Base-by-base conservation (phyloP, 2,888 invertebrate genomes). In the Dermolepida albohirtum region DNA sequence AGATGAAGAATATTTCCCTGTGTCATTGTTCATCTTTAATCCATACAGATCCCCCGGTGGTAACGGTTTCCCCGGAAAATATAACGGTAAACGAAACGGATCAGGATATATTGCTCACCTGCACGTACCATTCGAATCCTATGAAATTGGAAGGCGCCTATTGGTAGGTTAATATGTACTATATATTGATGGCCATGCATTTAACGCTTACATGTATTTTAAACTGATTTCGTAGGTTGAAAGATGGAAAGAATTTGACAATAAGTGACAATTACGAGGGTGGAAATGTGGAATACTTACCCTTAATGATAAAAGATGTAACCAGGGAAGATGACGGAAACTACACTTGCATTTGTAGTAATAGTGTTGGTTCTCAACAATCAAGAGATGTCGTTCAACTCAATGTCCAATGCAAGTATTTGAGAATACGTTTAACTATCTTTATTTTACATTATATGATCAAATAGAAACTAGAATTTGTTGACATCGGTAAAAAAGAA, bases 51-150 rank as follows among this genome's bases (percentile, higher is more conserved):
- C 92, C 94, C 0, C 96, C 96, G 4, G 90, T 94, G 67, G 93
- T 96, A 2, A 87, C 86, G 66, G 90, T 95, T 64, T 87, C 86
- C 57, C 93, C 94, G 0, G 87, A 86, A 34, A 92, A 92, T 80
- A 87, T 92, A 71, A 92, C 93, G 0, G 91, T 92, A 5, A 91
- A 92, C 75, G 96, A 95, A 82, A 89, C 90, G 11, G 87, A 88
- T 40, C 89, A 91, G 74, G 87, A 93, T 51, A 71, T 76, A 41
- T 85, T 92, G 43, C 87, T 96, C 62, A 89, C 89, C 73, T 96
- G 96, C 82, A 89, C 90, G 76, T 95, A 94, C 80, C 90, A 91
- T 73, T 93, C 96, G 66, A 96, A 96, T 84, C 96, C 96, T 0
- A 91, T 93, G 22, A 88, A 91, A 8, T 85, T 96, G 39, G 87